Evolutionary conservation across 2,113 vertebrate species (phyloP), one percentile per base, ranked within the genome.

Genomic region (Ellobius talpinus): DNA sequence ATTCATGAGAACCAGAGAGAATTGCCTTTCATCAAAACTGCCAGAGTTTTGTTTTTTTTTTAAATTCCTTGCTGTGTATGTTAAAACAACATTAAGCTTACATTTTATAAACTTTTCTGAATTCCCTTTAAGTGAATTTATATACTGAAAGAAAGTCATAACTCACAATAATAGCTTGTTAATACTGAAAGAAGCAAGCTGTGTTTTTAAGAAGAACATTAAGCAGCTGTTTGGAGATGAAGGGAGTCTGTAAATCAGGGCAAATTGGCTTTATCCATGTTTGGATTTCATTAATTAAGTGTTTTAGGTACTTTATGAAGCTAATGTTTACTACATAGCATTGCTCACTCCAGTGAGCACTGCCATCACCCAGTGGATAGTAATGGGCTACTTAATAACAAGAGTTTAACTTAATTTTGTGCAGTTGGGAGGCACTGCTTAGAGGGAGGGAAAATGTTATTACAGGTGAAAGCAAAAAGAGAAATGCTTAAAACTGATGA

Each of bases 121-220:
- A 92, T 99, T 99, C 97, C 97, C 98, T 98, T 97, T 97, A 98
- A 99, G 98, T 97, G 98, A 99, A 99, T 99, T 99, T 99, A 99
- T 99, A 98, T 98, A 98, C 98, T 98, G 98, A 98, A 98, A 98
- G 98, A 98, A 97, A 97, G 88, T 97, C 98, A 99, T 99, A 99
- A 99, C 98, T 99, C 99, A 99, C 98, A 98, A 98, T 99, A 99
- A 99, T 99, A 99, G 99, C 99, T 99, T 99, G 99, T 99, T 99
- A 99, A 99, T 99, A 99, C 99, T 97, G 92, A 99, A 99, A 98
- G 98, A 99, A 99, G 98, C 99, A 99, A 99, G 99, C 98, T 97
- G 98, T 98, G 98, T 99, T 99, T 99, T 99, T 98, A 99, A 99
- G 98, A 98, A 99, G 99, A 99, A 99, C 99, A 99, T 99, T 99